Evolutionary conservation across 1,140 invertebrate genomes (phyloP).

Genomic region (Papilio glaucus): DNA sequence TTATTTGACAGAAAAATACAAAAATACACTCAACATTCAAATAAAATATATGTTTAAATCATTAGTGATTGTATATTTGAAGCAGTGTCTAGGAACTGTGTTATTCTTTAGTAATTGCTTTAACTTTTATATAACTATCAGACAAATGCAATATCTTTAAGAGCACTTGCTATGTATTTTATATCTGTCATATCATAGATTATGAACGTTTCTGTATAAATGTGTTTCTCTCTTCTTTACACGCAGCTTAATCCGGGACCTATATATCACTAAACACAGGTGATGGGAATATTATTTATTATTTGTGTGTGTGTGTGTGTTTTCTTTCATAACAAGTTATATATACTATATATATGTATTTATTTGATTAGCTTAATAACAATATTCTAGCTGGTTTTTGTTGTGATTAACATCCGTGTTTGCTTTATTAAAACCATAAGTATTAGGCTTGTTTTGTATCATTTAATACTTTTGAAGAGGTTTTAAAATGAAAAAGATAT

Average conservation of each 20-base stretch:
- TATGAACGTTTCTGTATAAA: conserved; percentile 62
- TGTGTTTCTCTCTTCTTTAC: conserved; percentile 80
- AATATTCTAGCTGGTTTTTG: neutral
- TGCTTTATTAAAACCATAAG: neutral
- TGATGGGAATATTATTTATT: conserved; percentile 78
- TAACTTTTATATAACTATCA: conserved; percentile 37
- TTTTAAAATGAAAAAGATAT: no score
- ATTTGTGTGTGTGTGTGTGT: conserved; percentile 58
- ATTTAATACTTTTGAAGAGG: no score
- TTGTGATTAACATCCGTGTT: conserved; percentile 34
- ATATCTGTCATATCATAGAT: conserved; percentile 46
- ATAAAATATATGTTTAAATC: conserved; percentile 2
- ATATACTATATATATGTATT: neutral
- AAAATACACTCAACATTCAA: no score
- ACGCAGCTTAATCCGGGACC: conserved; percentile 84
- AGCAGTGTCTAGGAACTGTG: no score
- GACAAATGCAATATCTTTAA: conserved; percentile 33
- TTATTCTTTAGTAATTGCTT: conserved; percentile 14
- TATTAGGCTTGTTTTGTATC: conserved; percentile 13
- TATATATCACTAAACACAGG: conserved; percentile 84
- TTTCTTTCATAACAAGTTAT: conserved; percentile 43
- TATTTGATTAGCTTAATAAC: neutral
- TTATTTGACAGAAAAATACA: no score
- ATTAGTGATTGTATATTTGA: neutral
- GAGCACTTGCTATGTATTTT: conserved; percentile 44